Evolutionary conservation across 2,888 invertebrate species (phyloP), one percentile per base, ranked within the genome.

Genomic region (Metacarcinus magister): DNA sequence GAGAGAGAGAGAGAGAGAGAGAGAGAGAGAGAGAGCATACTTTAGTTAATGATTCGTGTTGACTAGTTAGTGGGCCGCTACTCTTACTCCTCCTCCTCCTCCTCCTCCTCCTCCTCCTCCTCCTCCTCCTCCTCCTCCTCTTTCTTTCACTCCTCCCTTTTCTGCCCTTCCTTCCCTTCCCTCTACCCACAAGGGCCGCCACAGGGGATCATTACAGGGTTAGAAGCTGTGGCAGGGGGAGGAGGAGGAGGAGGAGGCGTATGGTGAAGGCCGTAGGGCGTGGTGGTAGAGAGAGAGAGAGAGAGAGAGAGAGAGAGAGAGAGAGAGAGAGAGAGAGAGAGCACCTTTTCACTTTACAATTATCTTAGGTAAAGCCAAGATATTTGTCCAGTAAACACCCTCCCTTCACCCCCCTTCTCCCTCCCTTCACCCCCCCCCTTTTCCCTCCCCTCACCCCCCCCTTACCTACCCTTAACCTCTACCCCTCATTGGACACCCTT

Each of bases 1-100:
- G 91, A 91, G 91, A 46, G 91, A 43, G 91, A 91, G 91, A 91
- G 91, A 46, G 91, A 91, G 91, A 46, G 91, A 91, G 91, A 82
- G 91, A 91, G 43, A 91, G 91, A 46, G 91, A 91, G 91, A 46
- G 44, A 43, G 44, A 46, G 43, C 46, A n/a, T 46, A 46, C 91
- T 43, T 91, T 43, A 44, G 43, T 43, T 43, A 46, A 91, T 91
- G 91, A 91, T 91, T n/a, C 91, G 44, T 91, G 91, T 91, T 44
- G 91, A 91, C 44, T 46, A 91, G 91, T 43, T 91, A 46, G 91
- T 91, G 44, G 91, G 19, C 44, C 43, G 89, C 46, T 91, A 4
- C 43, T 91, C 44, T 13, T 89, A 19, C 91, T 91, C 91, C 43
- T 46, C 91, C 46, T 43, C 46, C 91, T 91, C 23, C 44, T 91